Conservation (phyloP, 2,888 invertebrate genomes). For the Cyaniris semiargus region DNA sequence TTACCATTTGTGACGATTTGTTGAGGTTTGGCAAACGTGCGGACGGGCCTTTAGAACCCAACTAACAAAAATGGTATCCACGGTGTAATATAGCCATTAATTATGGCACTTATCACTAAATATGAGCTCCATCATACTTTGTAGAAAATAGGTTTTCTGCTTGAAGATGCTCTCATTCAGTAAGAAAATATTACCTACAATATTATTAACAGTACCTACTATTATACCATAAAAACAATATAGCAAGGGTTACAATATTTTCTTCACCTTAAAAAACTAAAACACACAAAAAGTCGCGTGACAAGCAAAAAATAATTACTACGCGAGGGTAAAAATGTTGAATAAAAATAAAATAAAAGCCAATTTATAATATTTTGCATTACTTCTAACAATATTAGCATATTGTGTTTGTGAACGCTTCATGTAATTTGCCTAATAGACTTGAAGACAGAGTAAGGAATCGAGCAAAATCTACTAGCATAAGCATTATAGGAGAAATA, state of each 20-base stretch:
- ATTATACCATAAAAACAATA: background rate
- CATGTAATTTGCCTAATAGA: constrained; percentile 15
- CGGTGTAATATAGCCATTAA: background rate
- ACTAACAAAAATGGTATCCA: background rate
- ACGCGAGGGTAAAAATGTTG: background rate
- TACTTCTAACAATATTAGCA: background rate
- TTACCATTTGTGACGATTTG: too few species aligned
- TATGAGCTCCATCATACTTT: background rate
- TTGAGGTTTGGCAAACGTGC: too few species aligned
- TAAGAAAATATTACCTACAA: background rate
- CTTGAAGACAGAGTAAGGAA: background rate
- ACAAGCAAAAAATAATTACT: constrained; percentile 14
- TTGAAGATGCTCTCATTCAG: background rate
- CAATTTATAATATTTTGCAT: constrained; percentile 17
- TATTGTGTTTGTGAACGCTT: background rate
- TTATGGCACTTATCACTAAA: constrained; percentile 18
- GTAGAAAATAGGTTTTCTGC: background rate
- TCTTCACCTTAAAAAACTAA: constrained; percentile 12
- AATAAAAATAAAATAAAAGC: constrained; percentile 6
- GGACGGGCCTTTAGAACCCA: too few species aligned
- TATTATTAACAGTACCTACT: background rate
- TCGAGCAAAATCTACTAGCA: constrained; percentile 19
- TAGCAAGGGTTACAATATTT: background rate
- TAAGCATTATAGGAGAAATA: background rate
- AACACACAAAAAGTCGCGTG: constrained; percentile 2